Percentiles rank a stretch among this genome's conserved stretches.
Conservation (phyloP, 1,140 invertebrate genomes). For the Calycopis cecrops region DNA sequence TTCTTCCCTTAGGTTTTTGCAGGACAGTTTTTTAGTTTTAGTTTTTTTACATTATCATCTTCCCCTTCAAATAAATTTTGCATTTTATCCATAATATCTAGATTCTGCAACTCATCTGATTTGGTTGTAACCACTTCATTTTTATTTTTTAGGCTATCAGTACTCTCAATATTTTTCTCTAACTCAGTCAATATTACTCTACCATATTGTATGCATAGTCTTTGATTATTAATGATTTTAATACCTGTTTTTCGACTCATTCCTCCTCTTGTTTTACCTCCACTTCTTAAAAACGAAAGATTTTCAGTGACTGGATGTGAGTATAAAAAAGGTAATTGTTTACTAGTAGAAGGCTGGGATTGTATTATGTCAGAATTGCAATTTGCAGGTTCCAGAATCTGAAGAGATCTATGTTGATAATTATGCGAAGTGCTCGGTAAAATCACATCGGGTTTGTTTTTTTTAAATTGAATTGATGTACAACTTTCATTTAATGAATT, state of each 20-base stretch:
- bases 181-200: constrained; percentile 11
- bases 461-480: not conserved
- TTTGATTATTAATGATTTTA: constrained; percentile 9
- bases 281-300: not conserved
- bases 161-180: constrained; percentile 6
- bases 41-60: constrained; percentile 4
- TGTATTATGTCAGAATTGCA: not conserved
- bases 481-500: constrained; percentile 1
- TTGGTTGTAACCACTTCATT: not conserved
- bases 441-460: not conserved
- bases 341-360: constrained; percentile 8
- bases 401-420: not conserved
- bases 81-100: constrained; percentile 8
- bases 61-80: constrained; percentile 5
- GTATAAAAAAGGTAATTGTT: no score
- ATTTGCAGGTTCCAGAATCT: constrained; percentile 1
- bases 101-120: not conserved
- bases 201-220: not conserved
- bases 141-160: not conserved
- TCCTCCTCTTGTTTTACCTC: constrained; percentile 7
- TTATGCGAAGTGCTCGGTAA: not conserved
- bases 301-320: not conserved
- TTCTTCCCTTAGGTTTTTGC: not conserved
- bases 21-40: not conserved
- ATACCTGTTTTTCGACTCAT: not conserved